Percentiles rank a stretch among this genome's conserved stretches.
Evolutionary conservation across 2,888 invertebrate species (phyloP).

Genomic region (Bimastos eiseni): DNA sequence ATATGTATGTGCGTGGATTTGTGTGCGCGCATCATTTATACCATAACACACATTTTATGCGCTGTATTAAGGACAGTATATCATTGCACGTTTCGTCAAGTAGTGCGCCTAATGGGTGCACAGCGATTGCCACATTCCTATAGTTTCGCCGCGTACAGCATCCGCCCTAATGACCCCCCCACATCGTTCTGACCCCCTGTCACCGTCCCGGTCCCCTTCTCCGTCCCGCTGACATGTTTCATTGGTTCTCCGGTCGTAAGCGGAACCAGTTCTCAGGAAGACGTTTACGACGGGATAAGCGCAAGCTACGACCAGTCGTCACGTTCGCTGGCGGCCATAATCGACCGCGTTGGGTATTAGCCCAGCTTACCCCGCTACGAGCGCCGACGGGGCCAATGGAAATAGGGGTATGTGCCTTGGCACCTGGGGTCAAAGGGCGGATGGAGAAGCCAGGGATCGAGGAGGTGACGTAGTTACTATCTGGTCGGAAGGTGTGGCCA

Average conservation of each 20-base stretch:
- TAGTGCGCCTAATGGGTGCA: background rate
- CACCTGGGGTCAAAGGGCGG: background rate
- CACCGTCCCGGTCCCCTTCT: no score
- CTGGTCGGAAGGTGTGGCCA: background rate
- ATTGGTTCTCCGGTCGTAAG: background rate
- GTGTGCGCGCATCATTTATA: no score
- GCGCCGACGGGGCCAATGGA: background rate
- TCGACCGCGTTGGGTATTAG: background rate
- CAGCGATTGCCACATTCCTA: no score
- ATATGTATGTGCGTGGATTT: no score
- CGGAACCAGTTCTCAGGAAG: background rate
- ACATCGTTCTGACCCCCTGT: no score
- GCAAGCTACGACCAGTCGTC: background rate
- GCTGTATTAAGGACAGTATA: background rate
- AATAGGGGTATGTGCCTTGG: background rate
- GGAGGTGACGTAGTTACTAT: background rate
- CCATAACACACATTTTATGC: background rate
- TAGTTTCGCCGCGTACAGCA: background rate
- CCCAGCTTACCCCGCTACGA: background rate
- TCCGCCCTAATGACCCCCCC: background rate
- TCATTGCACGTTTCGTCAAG: background rate
- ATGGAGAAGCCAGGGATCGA: background rate
- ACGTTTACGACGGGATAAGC: background rate
- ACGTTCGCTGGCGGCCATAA: background rate
- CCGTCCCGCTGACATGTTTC: background rate